Conservation (phyloP, 2,113 vertebrate species). For the Sinocyclocheilus anophthalmus region DNA sequence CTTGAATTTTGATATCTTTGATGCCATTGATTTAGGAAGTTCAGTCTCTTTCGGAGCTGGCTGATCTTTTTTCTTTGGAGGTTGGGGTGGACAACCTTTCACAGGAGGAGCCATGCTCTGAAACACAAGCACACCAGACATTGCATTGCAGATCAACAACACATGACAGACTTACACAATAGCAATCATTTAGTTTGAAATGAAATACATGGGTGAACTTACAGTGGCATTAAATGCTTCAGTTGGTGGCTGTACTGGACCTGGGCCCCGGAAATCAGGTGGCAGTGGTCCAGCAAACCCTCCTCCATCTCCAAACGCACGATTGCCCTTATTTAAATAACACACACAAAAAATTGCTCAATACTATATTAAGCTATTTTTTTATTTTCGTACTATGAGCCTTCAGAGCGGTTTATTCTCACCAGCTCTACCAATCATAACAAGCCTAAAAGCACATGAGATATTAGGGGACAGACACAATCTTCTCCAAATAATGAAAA, state of each 20-base stretch:
- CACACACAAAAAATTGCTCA: not conserved
- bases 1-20: constrained; percentile 4
- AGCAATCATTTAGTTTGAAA: too few species aligned
- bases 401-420: not conserved
- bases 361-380: too few species aligned
- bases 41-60: not conserved
- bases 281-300: not conserved
- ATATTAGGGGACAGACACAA: not conserved
- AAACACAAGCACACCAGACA: not conserved
- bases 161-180: not conserved
- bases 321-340: constrained; percentile 11
- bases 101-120: not conserved
- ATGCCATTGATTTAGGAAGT: not conserved
- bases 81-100: not conserved
- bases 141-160: not conserved
- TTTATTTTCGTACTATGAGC: too few species aligned
- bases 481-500: not conserved
- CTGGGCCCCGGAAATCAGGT: not conserved
- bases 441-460: not conserved
- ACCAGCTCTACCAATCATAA: not conserved
- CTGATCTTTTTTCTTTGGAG: not conserved
- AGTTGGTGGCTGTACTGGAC: not conserved
- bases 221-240: not conserved
- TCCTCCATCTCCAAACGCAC: not conserved
- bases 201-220: not conserved